Evolutionary conservation across 2,888 invertebrate genomes (phyloP).

Genomic region (Paralinhomoeus sp.): DNA sequence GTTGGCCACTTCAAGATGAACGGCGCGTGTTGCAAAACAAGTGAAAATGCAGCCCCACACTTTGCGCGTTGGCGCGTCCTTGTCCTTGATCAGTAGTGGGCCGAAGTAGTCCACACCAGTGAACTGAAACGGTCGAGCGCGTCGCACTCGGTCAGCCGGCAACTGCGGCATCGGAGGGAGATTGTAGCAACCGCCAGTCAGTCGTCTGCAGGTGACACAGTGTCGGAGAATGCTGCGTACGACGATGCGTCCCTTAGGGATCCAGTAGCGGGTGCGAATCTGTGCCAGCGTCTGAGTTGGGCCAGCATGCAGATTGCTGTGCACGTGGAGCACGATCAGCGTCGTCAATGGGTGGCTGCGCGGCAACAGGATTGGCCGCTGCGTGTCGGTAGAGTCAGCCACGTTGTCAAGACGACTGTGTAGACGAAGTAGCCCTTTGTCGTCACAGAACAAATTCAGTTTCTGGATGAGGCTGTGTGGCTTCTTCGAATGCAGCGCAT

Average conservation of each 20-base stretch:
- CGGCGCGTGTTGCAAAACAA: slow-evolving; percentile 23
- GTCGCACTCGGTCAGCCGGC: background rate
- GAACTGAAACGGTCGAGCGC: background rate
- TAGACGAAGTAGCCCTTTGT: background rate
- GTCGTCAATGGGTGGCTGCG: background rate
- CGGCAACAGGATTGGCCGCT: background rate
- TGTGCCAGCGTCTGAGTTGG: background rate
- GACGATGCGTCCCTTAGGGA: background rate
- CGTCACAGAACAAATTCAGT: background rate
- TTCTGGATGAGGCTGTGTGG: background rate
- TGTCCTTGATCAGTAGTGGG: slow-evolving; percentile 8
- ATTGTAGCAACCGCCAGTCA: background rate
- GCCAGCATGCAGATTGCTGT: background rate
- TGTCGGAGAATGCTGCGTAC: background rate
- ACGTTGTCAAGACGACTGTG: background rate
- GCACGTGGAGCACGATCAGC: background rate
- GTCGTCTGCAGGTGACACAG: background rate
- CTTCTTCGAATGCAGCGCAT: too few relatives aligned
- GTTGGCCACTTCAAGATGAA: slow-evolving; percentile 22
- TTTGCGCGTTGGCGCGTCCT: slow-evolving; percentile 10
- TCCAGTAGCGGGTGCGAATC: background rate
- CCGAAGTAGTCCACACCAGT: slow-evolving; percentile 1
- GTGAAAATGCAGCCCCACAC: slow-evolving; percentile 22
- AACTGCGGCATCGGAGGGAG: background rate
- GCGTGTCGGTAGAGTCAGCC: background rate